Conservation (phyloP, 2,888 invertebrate genomes). For the Ischnura elegans region DNA sequence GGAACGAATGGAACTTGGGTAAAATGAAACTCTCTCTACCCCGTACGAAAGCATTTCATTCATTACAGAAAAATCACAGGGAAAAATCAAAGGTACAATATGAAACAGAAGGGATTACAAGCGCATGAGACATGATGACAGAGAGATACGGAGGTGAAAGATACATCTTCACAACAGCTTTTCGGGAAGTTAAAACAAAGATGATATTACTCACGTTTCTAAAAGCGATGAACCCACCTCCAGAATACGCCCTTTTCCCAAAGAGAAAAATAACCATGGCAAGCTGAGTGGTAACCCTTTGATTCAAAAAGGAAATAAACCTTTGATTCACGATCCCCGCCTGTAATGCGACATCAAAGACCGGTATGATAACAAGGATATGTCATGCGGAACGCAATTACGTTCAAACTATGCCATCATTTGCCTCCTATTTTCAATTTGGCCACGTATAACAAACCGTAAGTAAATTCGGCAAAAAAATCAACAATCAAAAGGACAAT, state of each 20-base stretch:
- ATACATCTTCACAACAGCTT: neutral
- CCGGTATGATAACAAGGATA: neutral
- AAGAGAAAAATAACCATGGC: neutral
- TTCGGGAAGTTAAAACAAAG: neutral
- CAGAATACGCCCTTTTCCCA: neutral
- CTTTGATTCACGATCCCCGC: neutral
- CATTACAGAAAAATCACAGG: too few relatives aligned
- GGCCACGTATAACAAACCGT: neutral
- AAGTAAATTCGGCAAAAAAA: neutral
- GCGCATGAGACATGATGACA: neutral
- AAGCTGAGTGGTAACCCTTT: neutral
- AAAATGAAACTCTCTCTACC: too few relatives aligned
- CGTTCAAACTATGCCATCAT: neutral
- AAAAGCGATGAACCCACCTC: neutral
- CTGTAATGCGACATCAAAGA: neutral
- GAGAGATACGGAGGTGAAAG: neutral
- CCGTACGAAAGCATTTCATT: too few relatives aligned
- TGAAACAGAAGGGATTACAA: neutral
- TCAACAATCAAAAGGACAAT: neutral
- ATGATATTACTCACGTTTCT: neutral
- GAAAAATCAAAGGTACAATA: neutral
- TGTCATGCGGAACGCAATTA: constrained; percentile 1
- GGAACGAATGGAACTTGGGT: too few relatives aligned
- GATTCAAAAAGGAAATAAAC: neutral
- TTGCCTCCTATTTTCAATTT: neutral